Evolutionary conservation across 1,140 invertebrate species (phyloP), one percentile per base, ranked within the genome.

Genomic region (Drosophila mojavensis): DNA sequence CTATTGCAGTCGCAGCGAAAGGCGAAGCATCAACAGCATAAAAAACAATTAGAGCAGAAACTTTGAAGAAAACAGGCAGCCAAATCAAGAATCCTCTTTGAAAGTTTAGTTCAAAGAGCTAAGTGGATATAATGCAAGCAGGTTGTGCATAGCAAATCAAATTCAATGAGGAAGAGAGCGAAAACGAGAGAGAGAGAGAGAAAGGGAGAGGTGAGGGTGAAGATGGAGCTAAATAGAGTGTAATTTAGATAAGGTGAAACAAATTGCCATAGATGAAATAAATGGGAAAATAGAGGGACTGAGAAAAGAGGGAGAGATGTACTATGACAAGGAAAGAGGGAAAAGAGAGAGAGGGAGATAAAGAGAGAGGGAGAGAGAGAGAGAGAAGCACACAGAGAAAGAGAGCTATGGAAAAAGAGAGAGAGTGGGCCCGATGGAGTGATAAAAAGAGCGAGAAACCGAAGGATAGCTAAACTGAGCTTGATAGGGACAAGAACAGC

Each of bases 51-150:
- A 51, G 50, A 51, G 50, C 47, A 24, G 1, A 11, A 24, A 48
- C 47, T 48, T 48, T 48, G 47, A 48, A 13, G 47, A 20, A 11
- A 11, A 48, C 20, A 24, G 17, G 47, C 20, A 48, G 20, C 17
- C 20, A 24, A 56, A 24, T 56, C 54, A 17, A 24, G 17, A 56
- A 39, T 26, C 55, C 13, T 26, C 41, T 24, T 41, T 36, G 39
- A 26, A 58, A 58, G 36, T 58, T 58, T 1, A 39, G 36, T 58
- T 26, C 13, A 58, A 58, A 58, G 54, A 24, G 36, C 41, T 26
- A 39, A 11, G 36, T 11, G 36, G 36, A 11, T 39, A 39, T 39
- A 39, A 39, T 39, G 36, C 36, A 11, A 39, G 36, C 36, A 39
- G 10, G 36, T 39, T 39, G 36, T 39, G 36, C 36, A 39, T 39